These are phyloP conservation scores for Drosophila colorata DNA, from an alignment of 2,888 invertebrate genomes.

Conservation along the genomic window DNA sequence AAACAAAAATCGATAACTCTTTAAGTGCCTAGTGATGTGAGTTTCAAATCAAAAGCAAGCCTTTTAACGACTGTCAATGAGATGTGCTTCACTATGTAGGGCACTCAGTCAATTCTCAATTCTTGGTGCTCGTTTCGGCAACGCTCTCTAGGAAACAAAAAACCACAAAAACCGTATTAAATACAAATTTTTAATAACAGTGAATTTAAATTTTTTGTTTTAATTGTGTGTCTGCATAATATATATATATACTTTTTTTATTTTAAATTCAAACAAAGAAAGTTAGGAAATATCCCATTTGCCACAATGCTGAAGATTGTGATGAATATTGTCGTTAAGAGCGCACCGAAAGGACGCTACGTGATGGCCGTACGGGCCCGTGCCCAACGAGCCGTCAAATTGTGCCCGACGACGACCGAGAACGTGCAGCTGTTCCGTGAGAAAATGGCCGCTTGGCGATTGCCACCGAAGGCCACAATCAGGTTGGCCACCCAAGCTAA, in stretches of 20 bases:
- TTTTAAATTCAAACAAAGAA: not conserved
- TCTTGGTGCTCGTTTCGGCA: conserved; percentile 7
- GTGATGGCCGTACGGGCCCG: conserved; percentile 10
- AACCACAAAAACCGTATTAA: not conserved
- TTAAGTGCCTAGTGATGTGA: not conserved
- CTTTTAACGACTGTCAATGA: not conserved
- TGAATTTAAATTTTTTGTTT: not conserved
- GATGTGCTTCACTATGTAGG: not conserved
- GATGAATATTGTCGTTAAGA: conserved; percentile 18
- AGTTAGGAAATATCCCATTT: not conserved
- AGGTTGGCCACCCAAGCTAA: too few species aligned
- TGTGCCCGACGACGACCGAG: not conserved
- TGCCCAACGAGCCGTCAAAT: not conserved
- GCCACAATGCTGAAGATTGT: conserved; percentile 31
- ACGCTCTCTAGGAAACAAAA: conserved; percentile 4
- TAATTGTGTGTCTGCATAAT: not conserved
- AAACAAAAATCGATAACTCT: not conserved
- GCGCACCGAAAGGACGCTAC: conserved; percentile 12
- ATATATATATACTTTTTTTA: not conserved
- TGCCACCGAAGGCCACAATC: too few species aligned
- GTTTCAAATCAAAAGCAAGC: not conserved
- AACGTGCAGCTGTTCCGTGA: not conserved
- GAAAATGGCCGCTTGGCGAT: not conserved
- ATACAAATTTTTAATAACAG: too few species aligned
- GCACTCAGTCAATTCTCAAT: not conserved